Evolutionary conservation across 2,797 vertebrate species (phyloP).

Genomic region (Myotis myotis): DNA sequence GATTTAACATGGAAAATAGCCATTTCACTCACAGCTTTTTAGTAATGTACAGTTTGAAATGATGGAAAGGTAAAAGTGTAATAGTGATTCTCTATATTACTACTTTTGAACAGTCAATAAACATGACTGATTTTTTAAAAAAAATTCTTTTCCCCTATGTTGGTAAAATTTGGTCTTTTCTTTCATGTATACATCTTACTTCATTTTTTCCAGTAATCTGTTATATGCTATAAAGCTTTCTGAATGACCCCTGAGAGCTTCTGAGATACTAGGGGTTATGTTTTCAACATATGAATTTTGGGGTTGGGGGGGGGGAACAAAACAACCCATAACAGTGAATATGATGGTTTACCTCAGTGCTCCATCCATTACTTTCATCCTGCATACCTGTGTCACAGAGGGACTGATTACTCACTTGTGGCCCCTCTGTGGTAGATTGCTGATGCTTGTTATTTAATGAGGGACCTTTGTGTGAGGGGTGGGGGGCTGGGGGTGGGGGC

Average conservation of each 20-base stretch:
- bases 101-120: background rate
- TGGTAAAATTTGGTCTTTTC: background rate
- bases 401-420: background rate
- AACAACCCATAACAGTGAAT: background rate
- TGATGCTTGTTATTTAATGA: background rate
- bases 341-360: background rate
- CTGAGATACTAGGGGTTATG: background rate
- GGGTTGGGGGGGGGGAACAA: too few relatives aligned
- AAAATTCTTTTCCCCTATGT: background rate
- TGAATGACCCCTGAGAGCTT: background rate
- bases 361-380: background rate
- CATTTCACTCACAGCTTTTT: background rate
- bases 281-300: background rate
- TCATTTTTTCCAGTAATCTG: background rate
- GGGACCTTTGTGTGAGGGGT: too few relatives aligned
- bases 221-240: background rate
- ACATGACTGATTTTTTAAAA: background rate
- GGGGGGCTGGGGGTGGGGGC: accelerated
- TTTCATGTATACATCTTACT: background rate
- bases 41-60: background rate
- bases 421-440: background rate
- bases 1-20: background rate
- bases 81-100: background rate
- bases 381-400: background rate
- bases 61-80: background rate